Percentiles rank a stretch among this genome's conserved stretches.
phyloP scores from a whole-genome alignment of 2,888 invertebrate species.

The Lochmaea crataegi region DNA sequence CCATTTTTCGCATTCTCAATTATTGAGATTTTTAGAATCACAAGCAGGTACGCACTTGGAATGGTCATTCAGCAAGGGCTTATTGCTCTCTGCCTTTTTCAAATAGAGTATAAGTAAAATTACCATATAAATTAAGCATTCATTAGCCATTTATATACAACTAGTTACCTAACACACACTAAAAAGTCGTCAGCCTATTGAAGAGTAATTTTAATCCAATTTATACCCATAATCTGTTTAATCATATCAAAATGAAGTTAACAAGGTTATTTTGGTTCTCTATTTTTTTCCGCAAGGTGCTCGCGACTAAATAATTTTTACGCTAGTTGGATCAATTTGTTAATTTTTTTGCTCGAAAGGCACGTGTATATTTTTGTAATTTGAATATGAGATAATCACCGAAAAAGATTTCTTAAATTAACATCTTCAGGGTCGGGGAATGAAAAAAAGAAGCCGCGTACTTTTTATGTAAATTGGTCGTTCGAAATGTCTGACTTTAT shows the following conservation, averaged over 20 bases:
- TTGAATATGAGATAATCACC: slow-evolving; percentile 12
- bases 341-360: slow-evolving; percentile 6
- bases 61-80: too few relatives aligned
- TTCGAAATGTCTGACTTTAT: not conserved
- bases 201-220: slow-evolving; percentile 16
- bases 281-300: slow-evolving; percentile 45
- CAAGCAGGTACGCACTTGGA: too few relatives aligned
- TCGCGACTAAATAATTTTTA: slow-evolving; percentile 18
- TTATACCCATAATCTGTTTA: slow-evolving; percentile 14
- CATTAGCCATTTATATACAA: not conserved
- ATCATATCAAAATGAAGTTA: slow-evolving; percentile 25
- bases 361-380: slow-evolving; percentile 11
- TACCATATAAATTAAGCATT: not conserved
- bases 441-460: not conserved
- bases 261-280: slow-evolving; percentile 38
- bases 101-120: too few relatives aligned
- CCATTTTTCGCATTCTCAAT: too few relatives aligned
- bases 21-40: too few relatives aligned
- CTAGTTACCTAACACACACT: not conserved
- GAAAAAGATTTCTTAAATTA: slow-evolving; percentile 11
- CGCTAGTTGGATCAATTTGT: slow-evolving; percentile 18
- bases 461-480: not conserved
- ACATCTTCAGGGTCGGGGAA: slow-evolving; percentile 3
- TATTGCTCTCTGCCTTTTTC: too few relatives aligned
- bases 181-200: slow-evolving; percentile 9